Conservation (phyloP, 2,888 invertebrate genomes). For the Eupeodes latifasciatus region DNA sequence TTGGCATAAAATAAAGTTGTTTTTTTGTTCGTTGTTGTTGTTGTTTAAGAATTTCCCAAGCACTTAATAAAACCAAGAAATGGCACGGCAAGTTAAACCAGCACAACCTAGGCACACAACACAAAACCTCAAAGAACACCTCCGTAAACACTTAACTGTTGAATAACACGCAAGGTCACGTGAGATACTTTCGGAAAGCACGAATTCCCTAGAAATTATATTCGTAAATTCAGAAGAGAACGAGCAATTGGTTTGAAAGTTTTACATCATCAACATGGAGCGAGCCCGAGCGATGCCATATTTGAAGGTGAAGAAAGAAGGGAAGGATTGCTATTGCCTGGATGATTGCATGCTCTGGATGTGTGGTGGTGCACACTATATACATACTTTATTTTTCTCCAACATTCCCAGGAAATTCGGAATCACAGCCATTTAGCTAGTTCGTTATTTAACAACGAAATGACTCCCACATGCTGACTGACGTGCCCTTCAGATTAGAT, state of each 20-base stretch:
- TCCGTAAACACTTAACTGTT: constrained; percentile 55
- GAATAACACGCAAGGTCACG: constrained; percentile 71
- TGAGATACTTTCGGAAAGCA: constrained; percentile 53
- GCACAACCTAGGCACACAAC: not conserved
- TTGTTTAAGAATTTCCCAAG: constrained; percentile 42
- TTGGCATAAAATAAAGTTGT: constrained; percentile 43
- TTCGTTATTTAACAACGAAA: constrained; percentile 34
- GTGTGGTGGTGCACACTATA: not conserved
- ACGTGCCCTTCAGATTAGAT: constrained; percentile 51
- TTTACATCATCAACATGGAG: not conserved
- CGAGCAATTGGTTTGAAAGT: constrained; percentile 27
- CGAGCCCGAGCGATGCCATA: constrained; percentile 11
- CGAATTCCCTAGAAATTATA: constrained; percentile 29
- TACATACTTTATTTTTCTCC: not conserved
- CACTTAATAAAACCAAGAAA: constrained; percentile 46
- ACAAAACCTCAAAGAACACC: constrained; percentile 39
- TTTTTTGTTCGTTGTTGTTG: not conserved
- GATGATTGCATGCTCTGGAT: constrained; percentile 1
- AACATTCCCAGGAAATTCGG: constrained; percentile 52
- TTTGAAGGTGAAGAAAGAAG: not conserved
- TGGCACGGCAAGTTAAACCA: not conserved
- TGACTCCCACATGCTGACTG: constrained; percentile 33
- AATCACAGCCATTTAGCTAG: constrained; percentile 62
- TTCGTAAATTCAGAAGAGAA: not conserved
- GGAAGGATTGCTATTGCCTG: not conserved